phyloP scores from a whole-genome alignment of 2,797 vertebrate genomes.

The Menidia menidia region DNA sequence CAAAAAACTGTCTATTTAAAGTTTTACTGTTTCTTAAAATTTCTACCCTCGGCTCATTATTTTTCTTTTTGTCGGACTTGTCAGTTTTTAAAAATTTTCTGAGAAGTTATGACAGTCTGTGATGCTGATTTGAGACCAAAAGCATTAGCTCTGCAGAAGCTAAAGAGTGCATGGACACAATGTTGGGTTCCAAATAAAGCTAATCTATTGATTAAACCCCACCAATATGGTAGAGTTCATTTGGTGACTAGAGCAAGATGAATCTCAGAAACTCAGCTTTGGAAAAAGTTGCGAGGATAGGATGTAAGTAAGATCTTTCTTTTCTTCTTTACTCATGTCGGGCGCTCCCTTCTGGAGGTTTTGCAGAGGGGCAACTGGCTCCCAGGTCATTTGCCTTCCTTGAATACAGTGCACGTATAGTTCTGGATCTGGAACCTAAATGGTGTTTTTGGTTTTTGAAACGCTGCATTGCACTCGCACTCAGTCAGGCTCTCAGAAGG shows the following conservation, averaged over 20 bases:
- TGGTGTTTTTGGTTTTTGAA: not conserved
- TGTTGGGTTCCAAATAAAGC: constrained; percentile 98
- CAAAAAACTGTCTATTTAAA: constrained; percentile 19
- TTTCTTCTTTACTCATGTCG: constrained; percentile 94
- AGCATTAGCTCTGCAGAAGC: constrained; percentile 46
- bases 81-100: constrained; percentile 36
- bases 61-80: not conserved
- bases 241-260: constrained; percentile 99
- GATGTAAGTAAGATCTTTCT: constrained; percentile 99
- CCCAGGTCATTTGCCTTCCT: constrained; percentile 1
- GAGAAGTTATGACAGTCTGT: constrained; percentile 25
- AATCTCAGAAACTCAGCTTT: constrained; percentile 96
- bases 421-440: not conserved
- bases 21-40: too few relatives aligned
- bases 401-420: not conserved
- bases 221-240: constrained; percentile 99
- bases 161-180: constrained; percentile 95
- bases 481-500: not conserved
- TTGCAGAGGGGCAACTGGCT: constrained; percentile 95
- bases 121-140: constrained; percentile 59
- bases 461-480: not conserved
- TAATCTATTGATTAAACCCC: constrained; percentile 99
- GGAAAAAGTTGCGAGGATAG: constrained; percentile 98
- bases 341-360: constrained; percentile 98
- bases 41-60: too few relatives aligned